These are phyloP conservation scores for Phlogophora meticulosa DNA, from an alignment of 2,888 invertebrate genomes.

Conservation along the genomic window DNA sequence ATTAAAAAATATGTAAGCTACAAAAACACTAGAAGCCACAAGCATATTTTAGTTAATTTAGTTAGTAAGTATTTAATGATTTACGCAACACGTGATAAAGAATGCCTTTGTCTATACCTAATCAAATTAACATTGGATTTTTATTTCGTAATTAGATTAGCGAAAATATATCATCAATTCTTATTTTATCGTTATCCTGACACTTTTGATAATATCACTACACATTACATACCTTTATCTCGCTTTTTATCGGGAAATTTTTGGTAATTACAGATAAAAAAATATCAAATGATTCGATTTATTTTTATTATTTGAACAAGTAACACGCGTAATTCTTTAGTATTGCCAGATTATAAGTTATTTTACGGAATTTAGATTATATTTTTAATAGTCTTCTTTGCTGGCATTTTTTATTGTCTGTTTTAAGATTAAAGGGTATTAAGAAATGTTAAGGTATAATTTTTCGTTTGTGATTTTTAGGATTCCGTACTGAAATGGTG, in stretches of 20 bases:
- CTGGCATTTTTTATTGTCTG: constrained; percentile 26
- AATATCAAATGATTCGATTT: constrained; percentile 60
- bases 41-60: not conserved
- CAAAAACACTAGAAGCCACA: not conserved
- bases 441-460: constrained; percentile 8
- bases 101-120: constrained; percentile 39
- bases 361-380: constrained; percentile 68
- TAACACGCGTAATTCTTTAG: constrained; percentile 71
- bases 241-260: constrained; percentile 58
- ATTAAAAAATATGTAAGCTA: not conserved
- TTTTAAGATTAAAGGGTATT: constrained; percentile 29
- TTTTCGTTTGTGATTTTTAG: constrained; percentile 14
- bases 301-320: constrained; percentile 62
- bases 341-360: constrained; percentile 72
- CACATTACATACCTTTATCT: constrained; percentile 52
- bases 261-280: constrained; percentile 66
- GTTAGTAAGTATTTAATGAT: constrained; percentile 7
- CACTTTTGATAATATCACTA: constrained; percentile 60
- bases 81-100: constrained; percentile 26
- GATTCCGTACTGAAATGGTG: too few species aligned
- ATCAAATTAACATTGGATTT: constrained; percentile 64
- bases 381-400: constrained; percentile 31
- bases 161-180: constrained; percentile 74
- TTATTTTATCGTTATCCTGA: constrained; percentile 67
- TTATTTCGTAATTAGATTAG: constrained; percentile 70